Evolutionary conservation across 2,113 vertebrate genomes (phyloP).

Genomic region (Gila orcuttii): DNA sequence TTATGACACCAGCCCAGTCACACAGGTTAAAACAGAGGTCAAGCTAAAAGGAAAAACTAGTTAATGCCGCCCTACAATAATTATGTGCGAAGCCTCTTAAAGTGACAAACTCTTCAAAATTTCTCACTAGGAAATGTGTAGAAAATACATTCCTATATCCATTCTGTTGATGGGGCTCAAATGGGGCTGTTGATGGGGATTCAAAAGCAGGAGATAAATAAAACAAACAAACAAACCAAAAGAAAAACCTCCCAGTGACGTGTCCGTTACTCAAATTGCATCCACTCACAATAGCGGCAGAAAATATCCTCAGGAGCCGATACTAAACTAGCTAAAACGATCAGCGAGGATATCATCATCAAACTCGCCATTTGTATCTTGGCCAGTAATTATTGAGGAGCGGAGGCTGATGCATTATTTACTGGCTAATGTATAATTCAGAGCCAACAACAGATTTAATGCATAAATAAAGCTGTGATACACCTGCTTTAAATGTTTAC

Average conservation of each 20-base stretch:
- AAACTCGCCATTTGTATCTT: slow-evolving; percentile 74
- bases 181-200: no score
- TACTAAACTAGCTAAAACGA: slow-evolving; percentile 67
- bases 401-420: slow-evolving; percentile 76
- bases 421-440: slow-evolving; percentile 81
- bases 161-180: slow-evolving; percentile 25
- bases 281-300: slow-evolving; percentile 18
- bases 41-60: slow-evolving; percentile 49
- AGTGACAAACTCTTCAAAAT: slow-evolving; percentile 46
- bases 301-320: slow-evolving; percentile 44
- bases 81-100: slow-evolving; percentile 40
- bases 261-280: slow-evolving; percentile 12
- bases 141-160: slow-evolving; percentile 23
- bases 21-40: slow-evolving; percentile 43
- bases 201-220: slow-evolving; percentile 26
- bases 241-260: slow-evolving; percentile 11
- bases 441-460: slow-evolving; percentile 80
- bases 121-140: background rate
- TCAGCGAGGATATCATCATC: slow-evolving; percentile 78
- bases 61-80: slow-evolving; percentile 41
- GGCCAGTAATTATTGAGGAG: slow-evolving; percentile 79
- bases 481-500: slow-evolving; percentile 80
- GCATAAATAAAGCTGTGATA: slow-evolving; percentile 81
- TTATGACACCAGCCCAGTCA: slow-evolving; percentile 56
- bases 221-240: background rate